A percentile compares a stretch with the other conserved stretches of the same genome.
Evolutionary conservation across 2,888 invertebrate species (phyloP).

Genomic region (Anodontia alba): DNA sequence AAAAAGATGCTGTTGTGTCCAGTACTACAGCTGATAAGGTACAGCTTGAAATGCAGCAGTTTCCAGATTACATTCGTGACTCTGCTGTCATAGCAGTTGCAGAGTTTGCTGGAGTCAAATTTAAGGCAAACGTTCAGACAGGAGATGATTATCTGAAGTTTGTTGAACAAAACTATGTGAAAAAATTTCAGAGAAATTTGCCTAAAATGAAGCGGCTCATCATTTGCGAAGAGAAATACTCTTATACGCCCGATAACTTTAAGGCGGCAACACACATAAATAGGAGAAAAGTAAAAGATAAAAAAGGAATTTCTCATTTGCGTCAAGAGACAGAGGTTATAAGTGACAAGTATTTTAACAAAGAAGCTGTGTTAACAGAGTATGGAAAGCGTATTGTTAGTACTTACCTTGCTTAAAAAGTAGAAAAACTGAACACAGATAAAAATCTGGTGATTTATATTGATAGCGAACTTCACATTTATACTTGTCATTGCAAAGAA

Average conservation of each 20-base stretch:
- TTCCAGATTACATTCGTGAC: background rate
- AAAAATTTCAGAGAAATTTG: background rate
- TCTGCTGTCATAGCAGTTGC: background rate
- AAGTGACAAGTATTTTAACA: constrained; percentile 26
- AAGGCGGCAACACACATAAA: constrained; percentile 33
- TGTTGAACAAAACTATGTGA: constrained; percentile 15
- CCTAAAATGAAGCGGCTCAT: constrained; percentile 24
- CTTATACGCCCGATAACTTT: constrained; percentile 40
- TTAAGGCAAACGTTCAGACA: constrained; percentile 32
- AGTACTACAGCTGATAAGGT: background rate
- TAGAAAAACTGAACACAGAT: constrained; percentile 14
- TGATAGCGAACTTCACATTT: background rate
- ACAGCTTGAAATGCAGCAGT: background rate
- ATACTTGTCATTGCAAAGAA: background rate
- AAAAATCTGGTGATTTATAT: background rate
- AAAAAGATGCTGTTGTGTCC: background rate
- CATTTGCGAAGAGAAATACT: constrained; percentile 43
- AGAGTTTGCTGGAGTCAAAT: constrained; percentile 49
- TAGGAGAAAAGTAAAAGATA: background rate
- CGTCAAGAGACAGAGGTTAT: constrained; percentile 22
- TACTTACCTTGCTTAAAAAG: constrained; percentile 35
- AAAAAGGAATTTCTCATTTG: constrained; percentile 25
- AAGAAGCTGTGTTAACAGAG: constrained; percentile 15
- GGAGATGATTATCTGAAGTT: constrained; percentile 32
- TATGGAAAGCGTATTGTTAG: constrained; percentile 39